Percentiles rank a stretch among this genome's conserved stretches.
phyloP scores from a whole-genome alignment of 1,140 invertebrate genomes.

The Ephestia elutella region DNA sequence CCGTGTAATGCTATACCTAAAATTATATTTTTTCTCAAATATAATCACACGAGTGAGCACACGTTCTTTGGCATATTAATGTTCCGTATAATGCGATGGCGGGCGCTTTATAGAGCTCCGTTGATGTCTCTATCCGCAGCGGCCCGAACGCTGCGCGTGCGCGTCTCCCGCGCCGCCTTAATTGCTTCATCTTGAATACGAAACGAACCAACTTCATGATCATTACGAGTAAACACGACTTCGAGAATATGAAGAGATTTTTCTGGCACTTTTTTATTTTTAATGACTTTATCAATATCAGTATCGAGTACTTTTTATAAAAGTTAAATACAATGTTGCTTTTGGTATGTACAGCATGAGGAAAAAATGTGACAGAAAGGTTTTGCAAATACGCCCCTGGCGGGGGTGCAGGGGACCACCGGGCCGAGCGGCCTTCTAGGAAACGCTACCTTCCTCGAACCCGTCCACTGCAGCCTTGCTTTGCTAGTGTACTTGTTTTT shows the following conservation, averaged over 20 bases:
- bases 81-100: slow-evolving; percentile 11
- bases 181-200: slow-evolving; percentile 68
- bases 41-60: background rate
- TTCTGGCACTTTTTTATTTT: background rate
- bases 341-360: background rate
- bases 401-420: slow-evolving; percentile 38
- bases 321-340: too few species aligned
- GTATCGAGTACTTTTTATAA: background rate
- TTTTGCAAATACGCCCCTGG: slow-evolving; percentile 36
- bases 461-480: slow-evolving; percentile 20
- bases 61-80: slow-evolving; percentile 1
- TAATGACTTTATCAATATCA: background rate
- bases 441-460: slow-evolving; percentile 63
- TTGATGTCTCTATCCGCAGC: slow-evolving; percentile 69
- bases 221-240: slow-evolving; percentile 24
- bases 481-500: slow-evolving; percentile 5
- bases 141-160: slow-evolving; percentile 49
- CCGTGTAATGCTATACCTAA: too few species aligned
- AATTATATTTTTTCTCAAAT: too few species aligned
- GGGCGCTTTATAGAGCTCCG: slow-evolving; percentile 16
- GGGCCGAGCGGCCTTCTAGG: slow-evolving; percentile 55
- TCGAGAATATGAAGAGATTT: slow-evolving; percentile 35
- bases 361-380: slow-evolving; percentile 11
- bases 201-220: slow-evolving; percentile 10
- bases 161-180: slow-evolving; percentile 58